Evolutionary conservation across 2,888 invertebrate species (phyloP).

Genomic region (Adelphocoris suturalis): DNA sequence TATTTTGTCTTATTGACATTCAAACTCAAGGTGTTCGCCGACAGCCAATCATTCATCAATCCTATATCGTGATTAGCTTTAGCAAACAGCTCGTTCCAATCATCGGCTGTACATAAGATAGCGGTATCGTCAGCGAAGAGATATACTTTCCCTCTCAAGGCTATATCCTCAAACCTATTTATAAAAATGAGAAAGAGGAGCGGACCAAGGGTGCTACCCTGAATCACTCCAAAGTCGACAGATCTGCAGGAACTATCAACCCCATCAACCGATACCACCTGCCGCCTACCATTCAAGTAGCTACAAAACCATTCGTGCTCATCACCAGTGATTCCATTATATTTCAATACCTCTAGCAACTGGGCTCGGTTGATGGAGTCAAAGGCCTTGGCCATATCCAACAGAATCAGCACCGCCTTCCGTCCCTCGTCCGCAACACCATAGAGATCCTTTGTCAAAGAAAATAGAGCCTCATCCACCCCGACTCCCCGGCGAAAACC

Average conservation of each 20-base stretch:
- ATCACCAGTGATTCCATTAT: neutral
- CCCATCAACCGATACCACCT: conserved; percentile 49
- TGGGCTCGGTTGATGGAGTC: neutral
- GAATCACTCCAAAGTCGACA: conserved; percentile 40
- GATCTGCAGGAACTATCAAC: neutral
- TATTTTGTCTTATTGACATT: conserved; percentile 50
- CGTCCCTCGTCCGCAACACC: conserved; percentile 8
- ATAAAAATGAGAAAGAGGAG: conserved; percentile 48
- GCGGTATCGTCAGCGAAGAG: conserved; percentile 55
- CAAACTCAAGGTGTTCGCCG: conserved; percentile 42
- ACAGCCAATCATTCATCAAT: neutral
- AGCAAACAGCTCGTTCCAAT: conserved; percentile 51
- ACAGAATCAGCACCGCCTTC: neutral
- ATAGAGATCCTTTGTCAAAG: conserved; percentile 33
- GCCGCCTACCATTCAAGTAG: conserved; percentile 8
- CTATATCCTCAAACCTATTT: neutral
- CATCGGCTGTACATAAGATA: conserved; percentile 49
- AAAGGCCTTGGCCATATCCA: conserved; percentile 32
- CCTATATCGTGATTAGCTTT: conserved; percentile 41
- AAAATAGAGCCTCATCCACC: conserved; percentile 56
- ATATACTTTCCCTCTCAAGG: neutral
- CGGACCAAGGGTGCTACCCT: conserved; percentile 54
- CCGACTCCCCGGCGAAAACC: conserved; percentile 58
- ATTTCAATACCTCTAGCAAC: neutral
- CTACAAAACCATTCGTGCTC: conserved; percentile 47